These are phyloP conservation scores for Tragelaphus buxtoni DNA, from an alignment of 2,113 vertebrate species.

Conservation along the genomic window DNA sequence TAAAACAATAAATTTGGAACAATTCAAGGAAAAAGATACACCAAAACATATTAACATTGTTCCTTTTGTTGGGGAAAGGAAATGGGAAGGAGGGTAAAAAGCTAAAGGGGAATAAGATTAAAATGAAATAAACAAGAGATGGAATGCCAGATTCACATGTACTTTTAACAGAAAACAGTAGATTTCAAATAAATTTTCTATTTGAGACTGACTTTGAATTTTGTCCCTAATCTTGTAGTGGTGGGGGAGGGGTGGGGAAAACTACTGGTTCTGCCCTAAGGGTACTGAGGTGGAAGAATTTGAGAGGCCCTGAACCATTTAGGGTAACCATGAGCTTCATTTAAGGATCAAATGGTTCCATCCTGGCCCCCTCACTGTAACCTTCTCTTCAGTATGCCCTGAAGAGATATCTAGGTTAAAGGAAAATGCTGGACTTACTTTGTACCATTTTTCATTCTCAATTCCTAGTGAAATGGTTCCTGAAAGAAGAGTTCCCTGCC, in stretches of 20 bases:
- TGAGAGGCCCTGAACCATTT: not conserved
- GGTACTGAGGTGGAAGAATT: not conserved
- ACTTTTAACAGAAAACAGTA: constrained; percentile 11
- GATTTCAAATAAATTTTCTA: constrained; percentile 21
- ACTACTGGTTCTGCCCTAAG: not conserved
- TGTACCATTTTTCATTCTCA: not conserved
- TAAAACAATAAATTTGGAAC: constrained; percentile 21
- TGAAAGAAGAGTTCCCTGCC: not conserved
- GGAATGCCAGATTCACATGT: not conserved
- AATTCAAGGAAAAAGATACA: constrained; percentile 16
- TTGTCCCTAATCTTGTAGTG: not conserved
- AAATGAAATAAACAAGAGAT: constrained; percentile 33
- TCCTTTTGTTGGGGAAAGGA: not conserved
- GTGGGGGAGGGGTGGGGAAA: not conserved
- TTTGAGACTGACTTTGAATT: not conserved
- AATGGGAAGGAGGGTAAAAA: not conserved
- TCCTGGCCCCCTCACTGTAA: not conserved
- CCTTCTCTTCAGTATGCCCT: not conserved
- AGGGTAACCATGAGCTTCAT: not conserved
- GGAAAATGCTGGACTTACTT: not conserved
- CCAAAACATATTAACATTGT: not conserved
- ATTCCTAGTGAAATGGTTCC: not conserved
- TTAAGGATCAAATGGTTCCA: not conserved
- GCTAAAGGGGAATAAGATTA: constrained; percentile 11
- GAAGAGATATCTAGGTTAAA: not conserved